Evolutionary conservation across 2,797 vertebrate genomes (phyloP).

Genomic region (Alectoris magna): DNA sequence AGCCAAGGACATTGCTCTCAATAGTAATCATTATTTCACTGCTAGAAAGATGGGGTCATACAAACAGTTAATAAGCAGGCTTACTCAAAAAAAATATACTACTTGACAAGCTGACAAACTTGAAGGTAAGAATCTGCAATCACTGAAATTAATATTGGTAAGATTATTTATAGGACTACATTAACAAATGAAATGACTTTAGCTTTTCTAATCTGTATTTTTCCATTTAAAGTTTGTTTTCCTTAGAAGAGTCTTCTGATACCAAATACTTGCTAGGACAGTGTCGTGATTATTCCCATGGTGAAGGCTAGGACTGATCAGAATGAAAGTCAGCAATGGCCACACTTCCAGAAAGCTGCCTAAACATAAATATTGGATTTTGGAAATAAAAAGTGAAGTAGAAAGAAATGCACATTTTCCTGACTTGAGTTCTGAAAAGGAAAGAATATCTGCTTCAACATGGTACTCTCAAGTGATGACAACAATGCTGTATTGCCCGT

Average conservation of each 20-base stretch:
- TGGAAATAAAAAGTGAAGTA: not conserved
- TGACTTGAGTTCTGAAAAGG: not conserved
- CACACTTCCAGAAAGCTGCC: slow-evolving; percentile 21
- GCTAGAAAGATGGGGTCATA: not conserved
- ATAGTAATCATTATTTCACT: not conserved
- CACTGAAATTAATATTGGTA: not conserved
- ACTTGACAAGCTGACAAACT: not conserved
- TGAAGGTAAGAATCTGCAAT: not conserved
- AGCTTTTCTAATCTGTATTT: not conserved
- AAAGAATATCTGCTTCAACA: not conserved
- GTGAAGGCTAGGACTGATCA: not conserved
- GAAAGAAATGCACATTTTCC: slow-evolving; percentile 31
- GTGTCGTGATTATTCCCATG: not conserved
- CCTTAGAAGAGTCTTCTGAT: not conserved
- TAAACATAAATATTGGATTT: not conserved
- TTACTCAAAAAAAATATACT: not conserved
- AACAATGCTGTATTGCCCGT: not conserved
- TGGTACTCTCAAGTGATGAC: not conserved
- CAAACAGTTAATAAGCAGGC: not conserved
- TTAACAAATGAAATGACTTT: not conserved
- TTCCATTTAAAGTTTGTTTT: not conserved
- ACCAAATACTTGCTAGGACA: not conserved
- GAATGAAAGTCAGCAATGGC: not conserved
- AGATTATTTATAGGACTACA: not conserved
- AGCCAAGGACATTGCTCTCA: not conserved